Conservation (phyloP, 2,113 vertebrate species). For the Brachypteracias leptosomus region DNA sequence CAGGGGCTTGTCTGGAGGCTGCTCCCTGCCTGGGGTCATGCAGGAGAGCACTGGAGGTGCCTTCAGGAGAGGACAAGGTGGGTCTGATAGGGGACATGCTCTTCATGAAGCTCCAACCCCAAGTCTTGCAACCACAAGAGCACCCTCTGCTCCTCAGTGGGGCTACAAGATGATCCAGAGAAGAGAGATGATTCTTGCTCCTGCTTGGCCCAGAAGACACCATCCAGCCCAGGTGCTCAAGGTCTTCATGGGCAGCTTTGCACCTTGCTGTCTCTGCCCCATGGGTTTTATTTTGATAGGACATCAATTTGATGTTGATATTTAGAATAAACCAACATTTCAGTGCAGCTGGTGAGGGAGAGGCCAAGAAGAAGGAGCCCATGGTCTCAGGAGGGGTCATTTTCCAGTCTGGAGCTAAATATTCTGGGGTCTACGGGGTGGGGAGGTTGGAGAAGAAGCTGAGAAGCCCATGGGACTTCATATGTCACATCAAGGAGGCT, state of each 20-base stretch:
- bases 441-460: conserved; percentile 4
- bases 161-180: background rate
- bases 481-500: no score
- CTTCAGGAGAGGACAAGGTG: background rate
- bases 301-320: no score
- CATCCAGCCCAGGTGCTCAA: background rate
- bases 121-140: background rate
- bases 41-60: background rate
- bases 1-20: background rate
- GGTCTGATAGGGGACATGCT: background rate
- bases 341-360: background rate
- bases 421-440: background rate
- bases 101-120: background rate
- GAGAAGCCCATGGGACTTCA: background rate
- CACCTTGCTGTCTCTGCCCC: no score
- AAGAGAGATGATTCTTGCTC: background rate
- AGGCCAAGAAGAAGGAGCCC: background rate
- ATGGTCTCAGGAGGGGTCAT: background rate
- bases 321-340: background rate
- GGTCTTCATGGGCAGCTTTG: background rate
- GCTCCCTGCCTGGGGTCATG: accelerated
- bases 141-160: background rate
- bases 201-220: background rate
- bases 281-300: no score
- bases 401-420: conserved; percentile 3